phyloP scores from a whole-genome alignment of 2,797 vertebrate genomes.

The Halcyon badia region DNA sequence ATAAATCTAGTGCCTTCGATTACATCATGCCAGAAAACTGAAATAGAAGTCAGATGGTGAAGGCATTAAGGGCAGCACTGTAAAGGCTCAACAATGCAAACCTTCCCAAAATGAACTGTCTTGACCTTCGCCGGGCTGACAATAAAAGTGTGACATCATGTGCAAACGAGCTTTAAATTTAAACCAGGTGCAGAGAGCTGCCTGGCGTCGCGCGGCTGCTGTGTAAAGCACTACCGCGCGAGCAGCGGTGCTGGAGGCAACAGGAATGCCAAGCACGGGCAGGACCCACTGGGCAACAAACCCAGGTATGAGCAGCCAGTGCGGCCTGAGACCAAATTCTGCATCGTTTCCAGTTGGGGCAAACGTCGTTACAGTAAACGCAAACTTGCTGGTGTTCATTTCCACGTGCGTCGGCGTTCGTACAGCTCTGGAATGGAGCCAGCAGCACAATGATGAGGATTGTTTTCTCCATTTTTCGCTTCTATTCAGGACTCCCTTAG shows the following conservation, averaged over 20 bases:
- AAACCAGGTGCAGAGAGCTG: conserved; percentile 81
- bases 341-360: not conserved
- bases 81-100: conserved; percentile 74
- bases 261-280: not conserved
- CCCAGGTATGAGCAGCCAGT: conserved; percentile 19
- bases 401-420: not conserved
- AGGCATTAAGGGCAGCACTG: conserved; percentile 77
- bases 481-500: not conserved
- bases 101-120: conserved; percentile 78
- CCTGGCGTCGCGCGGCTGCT: conserved; percentile 64
- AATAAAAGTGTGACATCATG: conserved; percentile 82
- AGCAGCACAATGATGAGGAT: not conserved
- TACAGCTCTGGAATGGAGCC: not conserved
- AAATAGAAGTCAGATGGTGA: conserved; percentile 76
- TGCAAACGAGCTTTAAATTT: conserved; percentile 82
- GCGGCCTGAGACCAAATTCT: conserved; percentile 4
- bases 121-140: conserved; percentile 80
- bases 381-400: not conserved
- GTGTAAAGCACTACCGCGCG: conserved; percentile 39
- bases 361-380: rapidly evolving
- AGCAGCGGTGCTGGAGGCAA: conserved; percentile 39
- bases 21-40: conserved; percentile 74
- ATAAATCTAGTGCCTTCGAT: conserved; percentile 65
- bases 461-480: not conserved
- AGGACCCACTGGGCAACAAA: not conserved